phyloP scores from a whole-genome alignment of 2,113 vertebrate species.

The Brienomyrus longianalis region DNA sequence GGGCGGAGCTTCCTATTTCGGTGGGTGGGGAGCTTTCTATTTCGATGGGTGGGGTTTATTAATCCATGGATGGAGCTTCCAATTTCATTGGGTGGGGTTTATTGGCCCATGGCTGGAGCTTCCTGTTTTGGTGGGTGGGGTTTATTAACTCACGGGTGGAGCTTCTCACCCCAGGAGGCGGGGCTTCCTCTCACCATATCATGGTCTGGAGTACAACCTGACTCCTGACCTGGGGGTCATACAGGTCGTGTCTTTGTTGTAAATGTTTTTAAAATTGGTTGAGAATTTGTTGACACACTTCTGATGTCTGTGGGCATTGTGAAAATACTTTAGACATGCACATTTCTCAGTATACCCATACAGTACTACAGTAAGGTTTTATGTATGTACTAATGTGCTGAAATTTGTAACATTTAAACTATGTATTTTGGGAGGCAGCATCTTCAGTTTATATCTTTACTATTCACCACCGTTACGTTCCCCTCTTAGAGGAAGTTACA shows the following conservation, averaged over 20 bases:
- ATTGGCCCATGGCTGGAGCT: fast-evolving
- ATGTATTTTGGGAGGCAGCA: background rate
- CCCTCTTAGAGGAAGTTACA: background rate
- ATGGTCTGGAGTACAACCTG: background rate
- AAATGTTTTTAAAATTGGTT: background rate
- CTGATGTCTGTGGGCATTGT: background rate
- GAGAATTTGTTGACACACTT: background rate
- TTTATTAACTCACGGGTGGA: background rate
- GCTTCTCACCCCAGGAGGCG: background rate
- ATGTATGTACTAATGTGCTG: background rate
- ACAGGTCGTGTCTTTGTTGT: background rate
- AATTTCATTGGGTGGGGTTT: too few species aligned
- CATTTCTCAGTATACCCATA: background rate
- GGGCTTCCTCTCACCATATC: background rate
- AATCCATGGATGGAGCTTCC: too few species aligned
- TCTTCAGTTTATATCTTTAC: background rate
- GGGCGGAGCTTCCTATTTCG: background rate
- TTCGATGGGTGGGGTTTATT: background rate
- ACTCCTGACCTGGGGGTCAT: background rate
- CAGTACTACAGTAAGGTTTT: background rate
- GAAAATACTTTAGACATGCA: background rate
- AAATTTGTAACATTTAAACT: background rate
- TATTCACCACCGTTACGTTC: background rate
- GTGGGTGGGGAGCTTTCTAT: background rate
- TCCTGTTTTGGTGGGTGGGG: too few species aligned